phyloP scores from a whole-genome alignment of 92 coral and sea anemone species.

The Porites rus region DNA sequence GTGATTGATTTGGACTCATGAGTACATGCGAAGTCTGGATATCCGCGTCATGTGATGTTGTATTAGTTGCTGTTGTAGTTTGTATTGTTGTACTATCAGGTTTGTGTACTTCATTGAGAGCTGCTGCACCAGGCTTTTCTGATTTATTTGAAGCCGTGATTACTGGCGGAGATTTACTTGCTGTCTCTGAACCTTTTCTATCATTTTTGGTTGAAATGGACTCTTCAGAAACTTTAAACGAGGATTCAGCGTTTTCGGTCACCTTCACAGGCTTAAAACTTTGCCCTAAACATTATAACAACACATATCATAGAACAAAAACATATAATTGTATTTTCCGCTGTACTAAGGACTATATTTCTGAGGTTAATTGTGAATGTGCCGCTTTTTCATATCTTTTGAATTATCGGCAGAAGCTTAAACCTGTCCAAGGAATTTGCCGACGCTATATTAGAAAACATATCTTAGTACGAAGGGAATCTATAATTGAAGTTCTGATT shows the following conservation, averaged over 20 bases:
- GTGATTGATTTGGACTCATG: constrained; percentile 9
- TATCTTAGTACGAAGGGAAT: too few species aligned
- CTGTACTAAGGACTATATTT: too few species aligned
- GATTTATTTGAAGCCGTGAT: not conserved
- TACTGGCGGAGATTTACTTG: not conserved
- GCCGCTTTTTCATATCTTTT: too few species aligned
- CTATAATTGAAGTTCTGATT: too few species aligned
- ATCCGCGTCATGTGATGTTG: not conserved
- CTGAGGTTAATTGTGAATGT: too few species aligned
- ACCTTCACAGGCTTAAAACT: constrained; percentile 50
- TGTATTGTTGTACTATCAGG: not conserved
- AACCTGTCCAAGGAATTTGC: too few species aligned
- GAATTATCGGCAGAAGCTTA: too few species aligned
- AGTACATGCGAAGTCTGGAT: not conserved
- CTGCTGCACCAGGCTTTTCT: not conserved
- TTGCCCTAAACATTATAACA: constrained; percentile 24
- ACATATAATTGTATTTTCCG: too few species aligned
- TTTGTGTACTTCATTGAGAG: not conserved
- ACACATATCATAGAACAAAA: not conserved
- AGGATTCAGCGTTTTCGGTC: constrained; percentile 28
- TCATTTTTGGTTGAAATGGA: not conserved
- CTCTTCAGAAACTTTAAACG: constrained; percentile 43
- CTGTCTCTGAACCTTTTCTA: constrained; percentile 1
- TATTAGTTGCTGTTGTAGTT: not conserved
- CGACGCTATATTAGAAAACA: too few species aligned